These are phyloP conservation scores for Sesamia inferens DNA, from an alignment of 2,888 invertebrate species.

Conservation along the genomic window DNA sequence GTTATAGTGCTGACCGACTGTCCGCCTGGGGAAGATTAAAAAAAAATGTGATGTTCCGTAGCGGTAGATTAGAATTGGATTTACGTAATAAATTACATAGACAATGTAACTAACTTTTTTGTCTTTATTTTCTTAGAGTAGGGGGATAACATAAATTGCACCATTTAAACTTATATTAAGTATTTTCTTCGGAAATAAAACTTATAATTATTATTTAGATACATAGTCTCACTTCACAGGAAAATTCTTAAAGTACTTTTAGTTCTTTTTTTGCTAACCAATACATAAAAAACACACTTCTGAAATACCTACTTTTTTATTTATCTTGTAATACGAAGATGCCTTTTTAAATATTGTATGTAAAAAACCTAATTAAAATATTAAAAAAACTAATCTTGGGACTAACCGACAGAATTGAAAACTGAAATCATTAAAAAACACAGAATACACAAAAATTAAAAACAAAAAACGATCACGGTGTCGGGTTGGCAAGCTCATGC, in stretches of 20 bases:
- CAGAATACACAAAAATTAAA: too few species aligned
- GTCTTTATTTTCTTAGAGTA: background rate
- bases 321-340: background rate
- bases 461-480: too few species aligned
- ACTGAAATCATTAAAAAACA: too few species aligned
- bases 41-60: too few species aligned
- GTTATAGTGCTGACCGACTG: too few species aligned
- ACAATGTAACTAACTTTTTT: too few species aligned
- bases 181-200: slow-evolving; percentile 13
- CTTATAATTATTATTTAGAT: background rate
- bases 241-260: background rate
- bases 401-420: too few species aligned
- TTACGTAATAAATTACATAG: too few species aligned
- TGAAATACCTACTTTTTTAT: background rate
- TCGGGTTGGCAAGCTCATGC: too few species aligned
- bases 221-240: background rate
- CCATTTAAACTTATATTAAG: slow-evolving; percentile 2
- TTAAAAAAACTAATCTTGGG: too few species aligned
- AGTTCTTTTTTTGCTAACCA: background rate
- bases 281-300: background rate
- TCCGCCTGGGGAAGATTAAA: too few species aligned
- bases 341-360: background rate
- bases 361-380: background rate
- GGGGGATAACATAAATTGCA: slow-evolving; percentile 1
- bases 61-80: too few species aligned